Evolutionary conservation across 92 coral and sea anemone species (phyloP), one percentile per base, ranked within the genome.

Genomic region (Phymanthus crucifer): DNA sequence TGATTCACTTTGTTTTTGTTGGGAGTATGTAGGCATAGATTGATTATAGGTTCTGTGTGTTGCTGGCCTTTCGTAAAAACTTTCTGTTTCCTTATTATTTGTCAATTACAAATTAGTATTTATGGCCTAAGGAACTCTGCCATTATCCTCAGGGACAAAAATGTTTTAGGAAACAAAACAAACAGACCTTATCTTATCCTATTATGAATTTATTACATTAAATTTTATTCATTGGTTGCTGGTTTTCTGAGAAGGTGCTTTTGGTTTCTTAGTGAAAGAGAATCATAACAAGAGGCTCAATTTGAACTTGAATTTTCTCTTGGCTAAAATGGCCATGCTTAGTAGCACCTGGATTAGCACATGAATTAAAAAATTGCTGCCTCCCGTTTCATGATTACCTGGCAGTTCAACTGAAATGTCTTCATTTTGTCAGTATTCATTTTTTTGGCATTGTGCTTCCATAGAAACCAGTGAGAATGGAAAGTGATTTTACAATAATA

Each of bases 391-490:
- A 61, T 61, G 26, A 61, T 61, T 27, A 61, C 68, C 29, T 29
- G 68, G 68, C 68, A 61, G 34, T 61, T 54, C 10, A 61, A 61
- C 68, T 61, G 68, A 61, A 61, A 61, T 61, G 68, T 61, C 68
- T 61, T 61, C 26, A 27, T 61, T 61, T 61, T 61, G 68, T 61
- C 68, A 61, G 33, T 61, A 61, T 61, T 24, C 68, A 61, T 27
- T 61, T 29, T 19, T 32, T 24, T 14, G 29, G 34, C 40, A 76
- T 76, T 76, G 40, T 50, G 70, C 80, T 76, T 33, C 80, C 70
- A 76, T 76, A 57, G 69, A 56, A 33, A 50, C 80, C 37, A 76
- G 70, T 48, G 70, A 56, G 18, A 34, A 11, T 73, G 78, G 54
- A n/a, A 31, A 48, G 37, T 37, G 54, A 73, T 48, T 37, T 73